These are phyloP conservation scores for Amaurobius ferox DNA, from an alignment of 2,888 invertebrate genomes.

Conservation along the genomic window DNA sequence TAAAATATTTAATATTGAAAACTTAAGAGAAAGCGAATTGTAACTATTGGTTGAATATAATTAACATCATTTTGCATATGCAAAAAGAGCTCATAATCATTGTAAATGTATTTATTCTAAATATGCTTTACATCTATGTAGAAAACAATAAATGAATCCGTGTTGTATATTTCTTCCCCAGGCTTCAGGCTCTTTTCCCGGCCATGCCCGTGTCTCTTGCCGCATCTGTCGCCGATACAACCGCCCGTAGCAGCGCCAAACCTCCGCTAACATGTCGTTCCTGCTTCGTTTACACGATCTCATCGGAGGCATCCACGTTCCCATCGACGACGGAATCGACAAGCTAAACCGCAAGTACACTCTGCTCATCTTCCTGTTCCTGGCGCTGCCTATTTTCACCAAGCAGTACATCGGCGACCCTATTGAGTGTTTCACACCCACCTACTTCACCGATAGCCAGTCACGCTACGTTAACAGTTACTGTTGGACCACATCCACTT, in stretches of 20 bases:
- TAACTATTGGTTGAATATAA: no score
- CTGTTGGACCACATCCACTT: conserved; percentile 78
- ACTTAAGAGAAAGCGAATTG: no score
- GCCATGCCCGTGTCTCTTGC: conserved; percentile 67
- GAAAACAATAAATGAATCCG: no score
- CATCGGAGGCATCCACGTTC: conserved; percentile 76
- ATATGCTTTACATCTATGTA: no score
- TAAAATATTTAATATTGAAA: no score
- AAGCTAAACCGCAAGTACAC: conserved; percentile 79
- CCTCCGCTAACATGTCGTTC: conserved; percentile 73
- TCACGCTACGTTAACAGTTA: conserved; percentile 76
- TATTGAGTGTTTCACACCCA: conserved; percentile 79
- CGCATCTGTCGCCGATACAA: conserved; percentile 5
- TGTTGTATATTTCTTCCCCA: not conserved
- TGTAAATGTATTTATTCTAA: no score
- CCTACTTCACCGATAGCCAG: conserved; percentile 77
- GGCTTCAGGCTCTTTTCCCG: conserved; percentile 49
- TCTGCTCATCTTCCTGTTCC: conserved; percentile 77
- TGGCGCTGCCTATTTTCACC: conserved; percentile 78
- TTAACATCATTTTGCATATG: no score
- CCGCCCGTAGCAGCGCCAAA: conserved; percentile 7
- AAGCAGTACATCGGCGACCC: conserved; percentile 79
- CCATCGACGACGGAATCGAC: conserved; percentile 78
- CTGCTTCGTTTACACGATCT: conserved; percentile 76
- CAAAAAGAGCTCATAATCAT: no score